Evolutionary conservation across 2,888 invertebrate species (phyloP).

Genomic region (Hedychridium roseum): DNA sequence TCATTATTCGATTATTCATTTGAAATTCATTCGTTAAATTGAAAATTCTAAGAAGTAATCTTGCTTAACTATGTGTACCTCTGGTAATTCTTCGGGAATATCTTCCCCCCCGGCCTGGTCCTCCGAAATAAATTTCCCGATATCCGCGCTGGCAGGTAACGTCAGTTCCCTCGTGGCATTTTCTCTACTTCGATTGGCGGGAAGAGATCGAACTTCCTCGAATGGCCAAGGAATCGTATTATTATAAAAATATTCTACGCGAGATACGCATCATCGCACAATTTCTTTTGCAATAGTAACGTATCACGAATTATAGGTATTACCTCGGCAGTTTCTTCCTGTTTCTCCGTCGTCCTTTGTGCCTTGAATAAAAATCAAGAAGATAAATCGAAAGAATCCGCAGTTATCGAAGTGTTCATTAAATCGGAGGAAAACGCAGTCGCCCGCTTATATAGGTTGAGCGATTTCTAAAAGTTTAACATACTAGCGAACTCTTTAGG

Average conservation of each 20-base stretch:
- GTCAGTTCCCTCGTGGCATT: slow-evolving; percentile 69
- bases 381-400: too few relatives aligned
- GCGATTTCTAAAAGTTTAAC: too few relatives aligned
- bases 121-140: slow-evolving; percentile 41
- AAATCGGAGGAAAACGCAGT: too few relatives aligned
- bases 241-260: slow-evolving; percentile 55
- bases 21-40: too few relatives aligned
- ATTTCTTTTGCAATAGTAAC: slow-evolving; percentile 71
- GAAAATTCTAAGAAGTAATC: too few relatives aligned
- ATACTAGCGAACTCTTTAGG: too few relatives aligned
- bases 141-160: slow-evolving; percentile 68
- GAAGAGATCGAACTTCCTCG: slow-evolving; percentile 67
- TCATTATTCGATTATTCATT: too few relatives aligned
- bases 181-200: slow-evolving; percentile 60
- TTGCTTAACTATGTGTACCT: slow-evolving; percentile 42
- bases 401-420: too few relatives aligned
- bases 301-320: slow-evolving; percentile 73
- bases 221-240: slow-evolving; percentile 9
- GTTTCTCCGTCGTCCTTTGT: slow-evolving; percentile 68
- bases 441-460: too few relatives aligned
- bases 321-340: slow-evolving; percentile 70
- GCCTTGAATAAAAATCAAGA: slow-evolving; percentile 55
- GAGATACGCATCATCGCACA: slow-evolving; percentile 72
- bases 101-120: slow-evolving; percentile 40
- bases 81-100: slow-evolving; percentile 48